A percentile compares a stretch with the other conserved stretches of the same genome.
Evolutionary conservation across 92 coral and sea anemone genomes (phyloP).

Genomic region (Meandrina meandrites): DNA sequence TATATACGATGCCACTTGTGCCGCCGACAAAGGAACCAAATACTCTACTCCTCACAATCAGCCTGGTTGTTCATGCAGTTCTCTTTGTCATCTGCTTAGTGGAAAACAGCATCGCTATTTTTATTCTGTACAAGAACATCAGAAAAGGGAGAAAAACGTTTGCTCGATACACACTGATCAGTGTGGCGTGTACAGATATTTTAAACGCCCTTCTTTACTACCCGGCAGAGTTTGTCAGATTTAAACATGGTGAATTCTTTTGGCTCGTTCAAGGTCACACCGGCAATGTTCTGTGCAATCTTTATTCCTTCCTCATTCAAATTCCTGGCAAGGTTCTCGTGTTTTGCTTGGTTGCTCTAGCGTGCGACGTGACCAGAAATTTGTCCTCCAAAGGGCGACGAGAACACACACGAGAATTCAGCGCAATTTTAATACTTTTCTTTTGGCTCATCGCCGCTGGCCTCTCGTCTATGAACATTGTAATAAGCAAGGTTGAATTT

Average conservation of each 20-base stretch:
- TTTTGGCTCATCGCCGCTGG: constrained; percentile 13
- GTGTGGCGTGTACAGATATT: constrained; percentile 11
- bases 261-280: neutral
- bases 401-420: constrained; percentile 14
- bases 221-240: neutral
- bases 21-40: neutral
- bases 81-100: neutral
- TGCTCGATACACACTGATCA: constrained; percentile 3
- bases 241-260: neutral
- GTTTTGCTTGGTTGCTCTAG: constrained; percentile 15
- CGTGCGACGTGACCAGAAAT: constrained; percentile 7
- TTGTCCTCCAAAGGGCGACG: constrained; percentile 16
- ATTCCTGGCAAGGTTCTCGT: neutral
- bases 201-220: neutral
- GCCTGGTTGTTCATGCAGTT: neutral
- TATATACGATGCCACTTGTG: neutral
- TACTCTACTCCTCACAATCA: neutral
- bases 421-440: neutral
- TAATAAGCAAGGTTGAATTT: neutral
- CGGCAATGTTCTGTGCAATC: constrained; percentile 8
- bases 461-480: neutral
- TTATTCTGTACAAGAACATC: constrained; percentile 3
- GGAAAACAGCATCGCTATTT: constrained; percentile 22
- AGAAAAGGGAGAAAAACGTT: neutral
- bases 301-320: neutral